These are phyloP conservation scores for Nomada lathburiana DNA, from an alignment of 2,888 invertebrate species.

Conservation along the genomic window DNA sequence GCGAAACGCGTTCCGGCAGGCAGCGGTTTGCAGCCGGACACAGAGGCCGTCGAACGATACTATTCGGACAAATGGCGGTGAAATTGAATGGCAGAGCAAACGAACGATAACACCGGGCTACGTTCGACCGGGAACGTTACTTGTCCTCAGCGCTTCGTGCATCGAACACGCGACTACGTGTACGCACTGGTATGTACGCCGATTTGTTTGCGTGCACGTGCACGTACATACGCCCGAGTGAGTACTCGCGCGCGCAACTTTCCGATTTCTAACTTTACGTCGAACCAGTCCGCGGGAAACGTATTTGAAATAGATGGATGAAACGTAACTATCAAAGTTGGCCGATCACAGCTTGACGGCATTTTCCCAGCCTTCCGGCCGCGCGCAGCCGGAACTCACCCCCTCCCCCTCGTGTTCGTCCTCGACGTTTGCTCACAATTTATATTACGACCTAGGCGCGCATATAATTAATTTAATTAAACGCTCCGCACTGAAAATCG, in stretches of 20 bases:
- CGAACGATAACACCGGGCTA: slow-evolving; percentile 55
- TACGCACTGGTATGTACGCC: neutral
- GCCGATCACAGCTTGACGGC: slow-evolving; percentile 78
- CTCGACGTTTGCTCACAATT: slow-evolving; percentile 80
- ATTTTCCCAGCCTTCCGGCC: slow-evolving; percentile 64
- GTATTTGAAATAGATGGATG: slow-evolving; percentile 80
- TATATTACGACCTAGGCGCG: slow-evolving; percentile 82
- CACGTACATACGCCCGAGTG: neutral
- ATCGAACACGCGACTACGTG: neutral
- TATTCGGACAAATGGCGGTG: slow-evolving; percentile 48
- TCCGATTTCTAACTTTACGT: slow-evolving; percentile 70
- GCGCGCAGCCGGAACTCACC: slow-evolving; percentile 61
- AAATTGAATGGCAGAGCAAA: slow-evolving; percentile 32
- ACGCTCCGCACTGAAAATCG: slow-evolving; percentile 81
- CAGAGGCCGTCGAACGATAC: neutral
- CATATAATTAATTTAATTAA: slow-evolving; percentile 85
- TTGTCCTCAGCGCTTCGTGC: slow-evolving; percentile 46
- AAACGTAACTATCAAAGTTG: slow-evolving; percentile 84
- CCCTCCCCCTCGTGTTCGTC: slow-evolving; percentile 68
- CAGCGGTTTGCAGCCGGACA: neutral
- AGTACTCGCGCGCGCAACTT: slow-evolving; percentile 22
- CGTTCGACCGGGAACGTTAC: slow-evolving; percentile 34
- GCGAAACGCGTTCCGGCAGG: neutral
- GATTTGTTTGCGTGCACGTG: neutral
- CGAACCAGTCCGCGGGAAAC: slow-evolving; percentile 71